These are phyloP conservation scores for Chlorocebus sabaeus DNA, from an alignment of 2,113 vertebrate genomes.

Conservation along the genomic window DNA sequence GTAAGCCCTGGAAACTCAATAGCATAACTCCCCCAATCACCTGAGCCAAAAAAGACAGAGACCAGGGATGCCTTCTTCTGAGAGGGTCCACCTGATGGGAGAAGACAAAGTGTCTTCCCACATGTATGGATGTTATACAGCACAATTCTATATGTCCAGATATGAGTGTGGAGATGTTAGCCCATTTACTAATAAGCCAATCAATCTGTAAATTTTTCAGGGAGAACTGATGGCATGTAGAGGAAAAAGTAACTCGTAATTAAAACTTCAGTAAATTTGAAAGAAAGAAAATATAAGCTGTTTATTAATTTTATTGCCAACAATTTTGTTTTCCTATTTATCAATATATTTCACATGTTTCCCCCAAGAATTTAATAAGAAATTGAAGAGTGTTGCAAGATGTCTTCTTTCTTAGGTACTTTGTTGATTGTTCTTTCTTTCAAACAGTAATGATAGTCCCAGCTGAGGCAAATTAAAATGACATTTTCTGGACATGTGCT, in stretches of 20 bases:
- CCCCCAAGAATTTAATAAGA: not conserved
- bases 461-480: constrained; percentile 42
- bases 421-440: not conserved
- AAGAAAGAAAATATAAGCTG: not conserved
- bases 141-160: not conserved
- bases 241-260: not conserved
- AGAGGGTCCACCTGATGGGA: not conserved
- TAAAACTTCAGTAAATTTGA: not conserved
- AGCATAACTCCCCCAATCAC: not conserved
- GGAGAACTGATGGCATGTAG: not conserved
- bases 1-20: not conserved
- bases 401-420: not conserved
- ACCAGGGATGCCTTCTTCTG: not conserved
- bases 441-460: not conserved
- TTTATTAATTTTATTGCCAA: not conserved
- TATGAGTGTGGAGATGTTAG: not conserved
- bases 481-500: not conserved
- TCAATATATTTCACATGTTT: not conserved
- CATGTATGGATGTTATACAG: rapidly evolving
- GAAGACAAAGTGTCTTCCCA: not conserved
- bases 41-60: not conserved
- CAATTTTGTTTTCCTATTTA: not conserved
- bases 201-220: not conserved
- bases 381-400: not conserved
- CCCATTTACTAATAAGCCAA: not conserved